phyloP scores from a whole-genome alignment of 2,797 vertebrate genomes.

The Sebastes ruberrimus region DNA sequence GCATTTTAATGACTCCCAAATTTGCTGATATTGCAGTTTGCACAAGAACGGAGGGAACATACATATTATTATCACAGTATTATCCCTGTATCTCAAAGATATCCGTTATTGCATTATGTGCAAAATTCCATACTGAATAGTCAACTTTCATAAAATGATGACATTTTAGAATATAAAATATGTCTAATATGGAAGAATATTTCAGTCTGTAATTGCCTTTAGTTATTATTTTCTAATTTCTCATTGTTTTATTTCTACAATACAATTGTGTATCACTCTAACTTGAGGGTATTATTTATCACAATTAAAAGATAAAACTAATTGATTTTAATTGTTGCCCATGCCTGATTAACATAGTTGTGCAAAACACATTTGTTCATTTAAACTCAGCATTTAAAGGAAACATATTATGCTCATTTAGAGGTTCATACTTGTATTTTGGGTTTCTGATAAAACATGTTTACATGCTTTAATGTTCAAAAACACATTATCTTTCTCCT shows the following conservation, averaged over 20 bases:
- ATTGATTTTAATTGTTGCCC: background rate
- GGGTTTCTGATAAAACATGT: background rate
- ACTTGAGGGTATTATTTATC: background rate
- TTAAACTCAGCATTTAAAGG: background rate
- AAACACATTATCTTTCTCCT: background rate
- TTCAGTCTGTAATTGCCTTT: background rate
- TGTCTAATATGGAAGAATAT: background rate
- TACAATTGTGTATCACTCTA: background rate
- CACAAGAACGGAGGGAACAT: background rate
- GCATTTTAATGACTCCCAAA: conserved; percentile 2
- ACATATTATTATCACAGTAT: background rate
- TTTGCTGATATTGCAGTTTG: conserved; percentile 3
- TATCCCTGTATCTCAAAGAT: background rate
- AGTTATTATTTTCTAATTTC: background rate
- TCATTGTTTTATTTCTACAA: background rate
- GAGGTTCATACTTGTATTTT: background rate
- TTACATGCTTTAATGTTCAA: background rate
- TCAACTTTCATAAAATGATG: background rate
- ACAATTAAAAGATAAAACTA: background rate
- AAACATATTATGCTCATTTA: background rate
- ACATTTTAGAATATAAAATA: background rate
- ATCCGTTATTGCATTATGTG: background rate
- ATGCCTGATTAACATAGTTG: background rate
- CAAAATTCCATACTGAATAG: background rate
- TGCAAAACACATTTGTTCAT: background rate